Percentiles rank a stretch among this genome's conserved stretches.
phyloP scores from a whole-genome alignment of 2,797 vertebrate species.

The Spinus pinus region DNA sequence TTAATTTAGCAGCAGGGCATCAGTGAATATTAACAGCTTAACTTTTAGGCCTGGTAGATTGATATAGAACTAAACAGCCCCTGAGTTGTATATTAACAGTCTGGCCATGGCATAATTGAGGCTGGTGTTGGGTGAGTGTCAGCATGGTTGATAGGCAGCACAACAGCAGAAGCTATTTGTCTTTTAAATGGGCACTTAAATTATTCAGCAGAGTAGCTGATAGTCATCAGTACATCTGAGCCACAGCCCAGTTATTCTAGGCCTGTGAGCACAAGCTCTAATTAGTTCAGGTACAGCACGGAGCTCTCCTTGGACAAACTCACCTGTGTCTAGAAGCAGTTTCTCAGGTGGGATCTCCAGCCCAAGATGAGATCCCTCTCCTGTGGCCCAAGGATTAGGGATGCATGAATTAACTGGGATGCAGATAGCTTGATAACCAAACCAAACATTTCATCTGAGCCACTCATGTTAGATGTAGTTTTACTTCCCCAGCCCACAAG shows the following conservation, averaged over 20 bases:
- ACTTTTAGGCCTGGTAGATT: not conserved
- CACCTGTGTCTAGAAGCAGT: not conserved
- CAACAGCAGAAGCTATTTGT: not conserved
- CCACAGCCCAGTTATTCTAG: not conserved
- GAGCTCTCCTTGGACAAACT: not conserved
- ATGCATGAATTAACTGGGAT: not conserved
- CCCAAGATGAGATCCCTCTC: not conserved
- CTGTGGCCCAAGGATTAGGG: not conserved
- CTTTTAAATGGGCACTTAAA: not conserved
- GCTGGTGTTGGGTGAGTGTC: not conserved
- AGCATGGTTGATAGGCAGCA: not conserved
- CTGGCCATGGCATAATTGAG: constrained; percentile 10
- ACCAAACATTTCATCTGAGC: not conserved
- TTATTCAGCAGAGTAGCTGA: not conserved
- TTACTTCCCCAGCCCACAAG: not conserved
- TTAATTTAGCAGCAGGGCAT: constrained; percentile 59
- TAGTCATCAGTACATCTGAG: not conserved
- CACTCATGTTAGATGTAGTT: not conserved
- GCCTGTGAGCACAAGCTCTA: not conserved
- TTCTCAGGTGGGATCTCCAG: not conserved
- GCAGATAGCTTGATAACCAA: not conserved
- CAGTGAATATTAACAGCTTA: constrained; percentile 44
- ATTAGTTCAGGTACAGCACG: not conserved
- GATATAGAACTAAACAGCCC: constrained; percentile 34
- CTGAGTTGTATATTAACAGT: constrained; percentile 14